These are phyloP conservation scores for Lasioglossum albipes DNA, from an alignment of 1,140 invertebrate species.

Conservation along the genomic window DNA sequence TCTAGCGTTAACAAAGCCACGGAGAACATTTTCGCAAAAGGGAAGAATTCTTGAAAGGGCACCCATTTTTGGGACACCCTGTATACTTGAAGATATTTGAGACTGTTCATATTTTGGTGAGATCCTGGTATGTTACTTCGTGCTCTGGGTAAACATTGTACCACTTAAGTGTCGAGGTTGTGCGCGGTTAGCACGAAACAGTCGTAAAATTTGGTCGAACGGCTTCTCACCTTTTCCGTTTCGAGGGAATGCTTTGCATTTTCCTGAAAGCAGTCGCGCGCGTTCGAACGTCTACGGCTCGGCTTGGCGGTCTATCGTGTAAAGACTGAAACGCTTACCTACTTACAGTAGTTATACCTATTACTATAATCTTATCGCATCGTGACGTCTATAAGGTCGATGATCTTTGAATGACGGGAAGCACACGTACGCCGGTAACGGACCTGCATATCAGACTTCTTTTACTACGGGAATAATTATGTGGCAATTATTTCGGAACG, in stretches of 20 bases:
- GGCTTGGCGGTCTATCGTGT: neutral
- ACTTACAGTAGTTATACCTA: slow-evolving; percentile 44
- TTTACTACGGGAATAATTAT: slow-evolving; percentile 18
- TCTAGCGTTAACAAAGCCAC: too few relatives aligned
- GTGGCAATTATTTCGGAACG: slow-evolving; percentile 23
- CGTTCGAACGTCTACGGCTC: neutral
- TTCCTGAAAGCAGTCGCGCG: neutral
- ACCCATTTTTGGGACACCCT: too few relatives aligned
- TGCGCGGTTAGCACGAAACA: too few relatives aligned
- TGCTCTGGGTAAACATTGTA: too few relatives aligned
- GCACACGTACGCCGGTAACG: slow-evolving; percentile 3
- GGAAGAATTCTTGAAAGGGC: too few relatives aligned
- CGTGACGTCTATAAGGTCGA: slow-evolving; percentile 49
- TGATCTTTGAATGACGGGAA: slow-evolving; percentile 41
- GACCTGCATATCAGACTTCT: slow-evolving; percentile 17
- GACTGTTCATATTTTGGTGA: too few relatives aligned
- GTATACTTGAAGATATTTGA: too few relatives aligned
- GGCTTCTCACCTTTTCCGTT: too few relatives aligned
- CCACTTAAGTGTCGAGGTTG: too few relatives aligned
- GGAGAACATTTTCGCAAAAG: too few relatives aligned
- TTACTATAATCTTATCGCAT: slow-evolving; percentile 51
- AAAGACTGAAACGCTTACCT: slow-evolving; percentile 41
- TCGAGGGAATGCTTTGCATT: neutral
- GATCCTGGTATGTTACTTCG: too few relatives aligned
- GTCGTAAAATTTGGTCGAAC: too few relatives aligned